These are phyloP conservation scores for Pontoporia blainvillei DNA, from an alignment of 2,113 vertebrate species.

Conservation along the genomic window DNA sequence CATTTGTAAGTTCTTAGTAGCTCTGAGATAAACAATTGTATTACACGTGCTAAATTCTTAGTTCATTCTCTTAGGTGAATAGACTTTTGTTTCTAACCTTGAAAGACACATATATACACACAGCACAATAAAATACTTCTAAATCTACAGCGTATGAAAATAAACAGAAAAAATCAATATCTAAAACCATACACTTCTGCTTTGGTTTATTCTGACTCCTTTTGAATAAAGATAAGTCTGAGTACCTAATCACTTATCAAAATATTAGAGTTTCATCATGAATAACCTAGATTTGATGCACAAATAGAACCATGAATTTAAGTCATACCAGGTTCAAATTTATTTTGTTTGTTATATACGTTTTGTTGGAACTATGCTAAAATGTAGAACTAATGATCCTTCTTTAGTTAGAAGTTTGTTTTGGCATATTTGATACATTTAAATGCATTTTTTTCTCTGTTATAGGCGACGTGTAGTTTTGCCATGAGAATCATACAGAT, in stretches of 20 bases:
- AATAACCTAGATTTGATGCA: neutral
- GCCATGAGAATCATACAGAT: neutral
- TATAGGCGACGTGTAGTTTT: neutral
- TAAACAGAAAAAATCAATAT: neutral
- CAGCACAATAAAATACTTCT: neutral
- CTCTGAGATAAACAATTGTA: slow-evolving; percentile 41
- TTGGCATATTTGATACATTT: neutral
- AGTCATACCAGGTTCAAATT: neutral
- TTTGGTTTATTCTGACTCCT: neutral
- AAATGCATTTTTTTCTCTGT: neutral
- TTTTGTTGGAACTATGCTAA: neutral
- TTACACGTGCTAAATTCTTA: neutral
- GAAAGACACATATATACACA: neutral
- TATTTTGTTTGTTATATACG: neutral
- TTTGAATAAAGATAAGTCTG: neutral
- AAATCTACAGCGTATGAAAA: neutral
- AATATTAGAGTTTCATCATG: neutral
- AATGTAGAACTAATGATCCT: neutral
- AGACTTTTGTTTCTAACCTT: neutral
- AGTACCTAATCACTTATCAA: neutral
- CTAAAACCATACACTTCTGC: neutral
- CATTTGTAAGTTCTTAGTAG: slow-evolving; percentile 60
- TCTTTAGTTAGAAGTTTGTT: neutral
- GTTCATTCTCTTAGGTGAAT: neutral
- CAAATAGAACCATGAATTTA: neutral